A percentile compares a stretch with the other conserved stretches of the same genome.
These are phyloP conservation scores for Phalanger gymnotis DNA, from an alignment of 2,797 vertebrate genomes.

Conservation along the genomic window DNA sequence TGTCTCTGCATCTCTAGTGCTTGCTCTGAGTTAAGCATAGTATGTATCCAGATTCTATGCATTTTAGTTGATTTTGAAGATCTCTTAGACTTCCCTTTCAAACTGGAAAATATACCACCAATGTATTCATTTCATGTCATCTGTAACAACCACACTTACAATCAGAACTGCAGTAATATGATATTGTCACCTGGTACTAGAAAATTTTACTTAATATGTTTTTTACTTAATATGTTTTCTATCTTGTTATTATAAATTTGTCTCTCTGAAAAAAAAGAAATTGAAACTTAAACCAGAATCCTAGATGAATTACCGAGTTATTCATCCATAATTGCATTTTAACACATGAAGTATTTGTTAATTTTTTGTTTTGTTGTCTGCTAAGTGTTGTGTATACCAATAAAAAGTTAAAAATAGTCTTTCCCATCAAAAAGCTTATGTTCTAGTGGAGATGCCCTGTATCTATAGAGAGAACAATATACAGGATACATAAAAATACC, in stretches of 20 bases:
- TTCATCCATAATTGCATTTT: neutral
- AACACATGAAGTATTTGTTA: neutral
- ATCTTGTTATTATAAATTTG: neutral
- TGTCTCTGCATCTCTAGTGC: neutral
- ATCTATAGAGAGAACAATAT: too few relatives aligned
- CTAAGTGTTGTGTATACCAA: neutral
- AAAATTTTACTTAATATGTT: neutral
- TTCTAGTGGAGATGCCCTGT: neutral
- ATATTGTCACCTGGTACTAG: neutral
- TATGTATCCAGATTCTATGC: accelerated
- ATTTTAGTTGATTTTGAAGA: neutral
- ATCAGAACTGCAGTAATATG: neutral
- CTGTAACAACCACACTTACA: neutral
- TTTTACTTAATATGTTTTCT: too few relatives aligned
- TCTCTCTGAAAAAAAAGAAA: neutral
- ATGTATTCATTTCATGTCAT: too few relatives aligned
- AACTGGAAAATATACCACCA: neutral
- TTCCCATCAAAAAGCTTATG: neutral
- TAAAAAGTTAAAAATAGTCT: neutral
- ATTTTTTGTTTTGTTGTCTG: neutral
- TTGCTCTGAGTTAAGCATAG: neutral
- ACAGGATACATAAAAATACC: too few relatives aligned
- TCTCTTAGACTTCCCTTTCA: neutral
- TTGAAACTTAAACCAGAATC: neutral
- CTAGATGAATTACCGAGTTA: neutral